Evolutionary conservation across 1,140 invertebrate species (phyloP), one percentile per base, ranked within the genome.

Genomic region (Proctacanthus coquilletti): DNA sequence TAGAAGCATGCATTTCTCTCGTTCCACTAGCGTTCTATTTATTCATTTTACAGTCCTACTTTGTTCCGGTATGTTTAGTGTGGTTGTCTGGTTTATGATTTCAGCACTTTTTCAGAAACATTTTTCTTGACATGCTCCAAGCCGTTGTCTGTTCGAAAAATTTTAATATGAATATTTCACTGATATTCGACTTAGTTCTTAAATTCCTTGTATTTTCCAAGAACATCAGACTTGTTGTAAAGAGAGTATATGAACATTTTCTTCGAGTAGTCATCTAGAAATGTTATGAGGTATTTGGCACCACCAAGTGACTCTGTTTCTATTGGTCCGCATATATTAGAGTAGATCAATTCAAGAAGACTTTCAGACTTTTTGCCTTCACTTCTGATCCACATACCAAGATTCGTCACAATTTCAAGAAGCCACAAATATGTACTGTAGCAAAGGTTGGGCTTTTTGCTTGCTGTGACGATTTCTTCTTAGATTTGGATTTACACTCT

Each of bases 271-370:
- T 67, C 57, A 45, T 67, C 63, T 30, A 62, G 66, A 4, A 65
- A 46, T 4, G 47, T 13, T 5, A 63, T 29, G 33, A 60, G 61
- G 39, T 59, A 65, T 35, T 45, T 43, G 0, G 47, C 13, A 2
- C 56, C 52, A 10, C 49, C 47, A 14, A 58, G 17, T 1, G 60
- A 65, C 11, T 34, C 36, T 13, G 36, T 42, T 19, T 58, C 42
- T 50, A 69, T 64, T 11, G 62, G 60, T 1, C 63, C 63, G 39
- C 61, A 61, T 1, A 63, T 44, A 51, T 69, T 63, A 6, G 44
- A 46, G 43, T 65, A 60, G 25, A 67, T 54, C 10, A 63, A 20
- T 37, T 65, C 57, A 14, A 43, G 30, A 14, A 40, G 18, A n/a
- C n/a, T n/a, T n/a, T n/a, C n/a, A n/a, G n/a, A n/a, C n/a, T n/a